Evolutionary conservation across 2,113 vertebrate species (phyloP).

Genomic region (Mustelus asterias): DNA sequence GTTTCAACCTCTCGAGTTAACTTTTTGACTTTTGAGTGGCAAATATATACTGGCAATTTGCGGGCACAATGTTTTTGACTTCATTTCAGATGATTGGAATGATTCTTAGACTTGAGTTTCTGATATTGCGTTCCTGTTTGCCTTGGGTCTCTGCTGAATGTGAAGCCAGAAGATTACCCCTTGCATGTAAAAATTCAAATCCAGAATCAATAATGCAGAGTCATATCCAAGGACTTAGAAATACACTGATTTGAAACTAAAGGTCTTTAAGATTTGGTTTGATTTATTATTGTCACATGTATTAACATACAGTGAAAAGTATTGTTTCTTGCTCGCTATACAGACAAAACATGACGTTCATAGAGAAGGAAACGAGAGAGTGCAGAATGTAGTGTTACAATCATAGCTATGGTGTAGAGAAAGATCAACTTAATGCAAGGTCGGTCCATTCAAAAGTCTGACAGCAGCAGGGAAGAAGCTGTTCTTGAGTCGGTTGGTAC

Average conservation of each 20-base stretch:
- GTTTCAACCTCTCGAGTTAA: background rate
- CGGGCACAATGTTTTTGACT: background rate
- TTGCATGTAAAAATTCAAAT: background rate
- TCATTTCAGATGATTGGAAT: background rate
- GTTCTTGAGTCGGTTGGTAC: no score
- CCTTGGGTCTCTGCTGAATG: background rate
- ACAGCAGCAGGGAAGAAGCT: no score
- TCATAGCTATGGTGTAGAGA: no score
- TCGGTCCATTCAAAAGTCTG: no score
- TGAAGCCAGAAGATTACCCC: no score
- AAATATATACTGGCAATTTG: background rate
- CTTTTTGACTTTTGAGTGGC: background rate
- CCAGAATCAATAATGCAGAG: background rate
- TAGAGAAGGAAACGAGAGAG: no score
- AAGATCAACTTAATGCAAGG: no score
- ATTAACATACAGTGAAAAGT: no score
- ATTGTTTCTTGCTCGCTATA: no score
- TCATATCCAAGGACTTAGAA: background rate
- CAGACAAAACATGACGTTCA: no score
- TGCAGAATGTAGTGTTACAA: no score
- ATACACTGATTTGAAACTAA: background rate
- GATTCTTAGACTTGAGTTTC: background rate
- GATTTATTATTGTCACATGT: no score
- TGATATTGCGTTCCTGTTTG: background rate
- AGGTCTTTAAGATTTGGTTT: background rate